Conservation (phyloP, 2,888 invertebrate species). For the Xanthorhoe designata region DNA sequence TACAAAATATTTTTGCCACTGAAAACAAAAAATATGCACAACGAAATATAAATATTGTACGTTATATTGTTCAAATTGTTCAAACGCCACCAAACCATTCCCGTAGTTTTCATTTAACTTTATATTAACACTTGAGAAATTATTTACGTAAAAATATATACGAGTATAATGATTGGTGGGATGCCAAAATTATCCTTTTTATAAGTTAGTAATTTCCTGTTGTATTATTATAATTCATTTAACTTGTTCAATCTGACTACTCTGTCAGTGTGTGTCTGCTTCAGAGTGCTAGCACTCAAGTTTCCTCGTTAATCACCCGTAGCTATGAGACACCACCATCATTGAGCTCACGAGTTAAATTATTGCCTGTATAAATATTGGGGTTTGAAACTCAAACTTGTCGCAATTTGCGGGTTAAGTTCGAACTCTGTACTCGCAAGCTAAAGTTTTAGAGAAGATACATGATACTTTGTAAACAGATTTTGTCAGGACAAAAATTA, state of each 20-base stretch:
- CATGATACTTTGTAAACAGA: neutral
- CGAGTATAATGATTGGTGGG: too few relatives aligned
- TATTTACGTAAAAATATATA: too few relatives aligned
- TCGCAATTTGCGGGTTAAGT: conserved; percentile 31
- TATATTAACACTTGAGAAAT: too few relatives aligned
- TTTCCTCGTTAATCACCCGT: conserved; percentile 54
- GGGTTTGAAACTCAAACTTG: conserved; percentile 37
- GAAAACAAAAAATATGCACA: too few relatives aligned
- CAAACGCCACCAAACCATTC: too few relatives aligned
- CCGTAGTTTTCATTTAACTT: too few relatives aligned
- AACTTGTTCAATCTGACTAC: neutral
- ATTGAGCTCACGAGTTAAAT: conserved; percentile 46
- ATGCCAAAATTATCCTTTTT: too few relatives aligned
- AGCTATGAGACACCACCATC: conserved; percentile 43
- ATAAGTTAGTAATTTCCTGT: too few relatives aligned
- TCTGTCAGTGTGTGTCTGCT: neutral
- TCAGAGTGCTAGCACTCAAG: conserved; percentile 21
- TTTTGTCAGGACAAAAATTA: neutral
- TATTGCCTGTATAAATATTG: conserved; percentile 49
- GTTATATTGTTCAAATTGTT: too few relatives aligned
- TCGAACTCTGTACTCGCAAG: conserved; percentile 7
- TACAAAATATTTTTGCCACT: too few relatives aligned
- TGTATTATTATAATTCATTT: neutral
- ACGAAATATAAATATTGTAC: too few relatives aligned
- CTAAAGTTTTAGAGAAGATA: neutral